Base-by-base conservation (phyloP, 2,113 vertebrate genomes). In the Colossoma macropomum region DNA sequence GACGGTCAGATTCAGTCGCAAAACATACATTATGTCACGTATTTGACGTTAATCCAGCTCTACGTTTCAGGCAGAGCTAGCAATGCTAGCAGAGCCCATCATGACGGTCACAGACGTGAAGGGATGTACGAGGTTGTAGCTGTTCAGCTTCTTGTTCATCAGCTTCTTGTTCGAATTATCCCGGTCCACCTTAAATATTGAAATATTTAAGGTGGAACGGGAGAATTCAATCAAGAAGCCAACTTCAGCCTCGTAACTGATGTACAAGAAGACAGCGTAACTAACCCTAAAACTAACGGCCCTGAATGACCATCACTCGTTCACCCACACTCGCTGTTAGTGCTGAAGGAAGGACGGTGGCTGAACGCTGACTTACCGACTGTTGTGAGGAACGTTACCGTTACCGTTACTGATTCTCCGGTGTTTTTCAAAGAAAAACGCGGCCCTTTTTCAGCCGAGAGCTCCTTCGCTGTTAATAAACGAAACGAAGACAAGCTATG, bases 271-370 rank as follows among this genome's bases (percentile, higher is more conserved):
- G 28, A 32, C 3, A 45, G 34, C 21, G 10, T 9, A 8, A 32
- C 30, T 32, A 10, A 3, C 13, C 17, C 28, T 32, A 7, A 11
- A 62, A 27, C 23, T 25, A 25, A 27, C 5, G 23, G 56, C 59
- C 66, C 52, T 7, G 81, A 75, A 45, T 68, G 19, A 85, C 23
- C 68, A 45, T 25, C 68, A 45, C 34, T n/a, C 32, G 19, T 45
- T n/a, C 32, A 38, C 66, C 23, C 66, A 34, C 28, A 32, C 28
- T 16, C 30, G 16, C 65, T 11, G 25, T 28, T 68, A n/a, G 17
- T 23, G 13, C 6, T 17, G 13, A 28, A 65, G 5, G 25, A 1
- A 11, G 7, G 7, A 4, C 34, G 7, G 34, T 38, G 41, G 10
- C 62, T 32, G 15, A 38, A 3, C 17, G 32, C 28, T 4, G 0